These are phyloP conservation scores for Bombyx mori DNA, from an alignment of 1,140 invertebrate genomes.

Conservation along the genomic window ASM3026992v2 NC_085119.1:13722501-13723000, in stretches of 20 bases:
- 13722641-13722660: slow-evolving; percentile 76
- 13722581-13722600: slow-evolving; percentile 76
- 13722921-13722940: no score
- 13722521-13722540: no score
- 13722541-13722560: no score
- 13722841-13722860: no score
- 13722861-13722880: no score
- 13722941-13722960: no score
- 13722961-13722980: no score
- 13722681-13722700: slow-evolving; percentile 74
- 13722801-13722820: slow-evolving; percentile 73
- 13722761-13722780: slow-evolving; percentile 85
- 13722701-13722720: slow-evolving; percentile 78
- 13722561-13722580: slow-evolving; percentile 58
- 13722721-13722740: slow-evolving; percentile 86
- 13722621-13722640: slow-evolving; percentile 73
- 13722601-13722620: slow-evolving; percentile 78
- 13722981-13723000: no score
- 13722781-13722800: slow-evolving; percentile 81
- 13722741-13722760: slow-evolving; percentile 92
- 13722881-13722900: no score
- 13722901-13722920: no score
- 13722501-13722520: no score
- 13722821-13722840: neutral
- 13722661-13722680: slow-evolving; percentile 75